Conservation (phyloP, 2,888 invertebrate species). For the Leistus spinibarbis region DNA sequence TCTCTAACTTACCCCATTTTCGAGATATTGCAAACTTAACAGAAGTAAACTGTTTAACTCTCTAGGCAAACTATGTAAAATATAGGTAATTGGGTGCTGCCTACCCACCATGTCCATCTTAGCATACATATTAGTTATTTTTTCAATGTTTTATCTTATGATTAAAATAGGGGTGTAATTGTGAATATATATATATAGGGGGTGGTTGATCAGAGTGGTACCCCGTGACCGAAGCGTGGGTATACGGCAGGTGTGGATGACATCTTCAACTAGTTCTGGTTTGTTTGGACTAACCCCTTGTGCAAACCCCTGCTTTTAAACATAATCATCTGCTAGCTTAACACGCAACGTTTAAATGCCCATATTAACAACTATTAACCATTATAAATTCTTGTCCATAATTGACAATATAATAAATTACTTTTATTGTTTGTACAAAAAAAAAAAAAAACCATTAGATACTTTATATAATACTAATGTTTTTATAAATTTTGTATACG, state of each 20-base stretch:
- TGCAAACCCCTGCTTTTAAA: slow-evolving; percentile 13
- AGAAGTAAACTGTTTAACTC: too few species aligned
- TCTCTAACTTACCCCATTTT: too few species aligned
- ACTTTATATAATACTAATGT: too few species aligned
- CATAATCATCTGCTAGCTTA: slow-evolving; percentile 18
- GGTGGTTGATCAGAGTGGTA: neutral
- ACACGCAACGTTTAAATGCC: neutral
- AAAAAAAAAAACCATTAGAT: too few species aligned
- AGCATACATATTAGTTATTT: too few species aligned
- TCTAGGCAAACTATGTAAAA: too few species aligned
- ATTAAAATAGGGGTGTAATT: neutral
- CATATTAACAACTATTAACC: neutral
- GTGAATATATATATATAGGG: neutral
- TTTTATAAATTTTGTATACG: too few species aligned
- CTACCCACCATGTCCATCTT: too few species aligned
- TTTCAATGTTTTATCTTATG: too few species aligned
- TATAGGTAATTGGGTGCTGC: too few species aligned
- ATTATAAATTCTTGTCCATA: neutral
- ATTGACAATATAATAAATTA: neutral
- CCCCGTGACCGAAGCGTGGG: slow-evolving; percentile 12
- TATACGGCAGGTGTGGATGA: slow-evolving; percentile 19
- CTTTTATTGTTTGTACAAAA: neutral
- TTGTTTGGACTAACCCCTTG: neutral
- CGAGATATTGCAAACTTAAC: too few species aligned
- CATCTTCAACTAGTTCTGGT: slow-evolving; percentile 19